phyloP scores from a whole-genome alignment of 2,113 vertebrate genomes.

The Forbesichthys agassizii region DNA sequence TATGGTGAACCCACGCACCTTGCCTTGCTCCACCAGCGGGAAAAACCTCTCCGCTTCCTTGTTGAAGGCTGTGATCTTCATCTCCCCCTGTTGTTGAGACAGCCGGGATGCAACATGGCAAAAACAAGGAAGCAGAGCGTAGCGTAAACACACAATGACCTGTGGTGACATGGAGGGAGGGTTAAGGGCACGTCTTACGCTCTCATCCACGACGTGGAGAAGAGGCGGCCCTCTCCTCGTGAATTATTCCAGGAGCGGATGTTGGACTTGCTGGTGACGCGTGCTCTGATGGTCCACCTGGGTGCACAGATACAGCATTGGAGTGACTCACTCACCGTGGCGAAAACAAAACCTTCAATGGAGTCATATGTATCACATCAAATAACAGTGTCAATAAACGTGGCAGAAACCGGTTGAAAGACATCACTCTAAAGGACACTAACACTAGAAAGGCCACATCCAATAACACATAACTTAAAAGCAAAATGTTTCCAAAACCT shows the following conservation, averaged over 20 bases:
- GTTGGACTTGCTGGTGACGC: constrained; percentile 90
- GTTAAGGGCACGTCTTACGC: constrained; percentile 78
- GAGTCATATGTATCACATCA: no score
- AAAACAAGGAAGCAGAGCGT: constrained; percentile 22
- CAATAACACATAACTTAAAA: no score
- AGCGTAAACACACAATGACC: constrained; percentile 22
- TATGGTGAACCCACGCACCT: constrained; percentile 75
- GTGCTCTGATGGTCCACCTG: constrained; percentile 93
- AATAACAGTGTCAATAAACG: no score
- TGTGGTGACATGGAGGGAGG: neutral
- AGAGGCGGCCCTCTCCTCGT: constrained; percentile 92
- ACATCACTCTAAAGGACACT: no score
- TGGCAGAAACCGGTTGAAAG: no score
- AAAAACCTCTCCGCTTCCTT: constrained; percentile 95
- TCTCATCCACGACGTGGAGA: constrained; percentile 92
- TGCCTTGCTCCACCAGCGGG: constrained; percentile 90
- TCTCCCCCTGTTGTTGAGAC: constrained; percentile 86
- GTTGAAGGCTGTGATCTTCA: constrained; percentile 93
- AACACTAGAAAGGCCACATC: no score
- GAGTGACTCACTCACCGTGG: neutral
- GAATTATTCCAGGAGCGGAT: constrained; percentile 95
- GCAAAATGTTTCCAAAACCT: no score
- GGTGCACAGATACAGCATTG: neutral
- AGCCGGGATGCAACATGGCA: constrained; percentile 18
- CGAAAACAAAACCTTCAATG: no score